Evolutionary conservation across 2,113 vertebrate genomes (phyloP), one percentile per base, ranked within the genome.

Genomic region (Thunnus thynnus): DNA sequence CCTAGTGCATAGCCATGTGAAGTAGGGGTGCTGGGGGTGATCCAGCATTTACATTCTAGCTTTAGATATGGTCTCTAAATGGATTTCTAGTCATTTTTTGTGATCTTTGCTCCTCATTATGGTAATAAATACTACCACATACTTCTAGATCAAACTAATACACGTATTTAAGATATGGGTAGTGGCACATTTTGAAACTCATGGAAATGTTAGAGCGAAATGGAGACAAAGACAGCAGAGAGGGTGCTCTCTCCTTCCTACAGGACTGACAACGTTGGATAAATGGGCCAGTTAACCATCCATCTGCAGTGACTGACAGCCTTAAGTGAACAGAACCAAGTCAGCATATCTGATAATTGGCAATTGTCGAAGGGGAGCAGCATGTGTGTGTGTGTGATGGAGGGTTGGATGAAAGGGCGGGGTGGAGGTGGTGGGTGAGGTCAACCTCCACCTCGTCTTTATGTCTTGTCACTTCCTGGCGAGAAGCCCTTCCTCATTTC

Each of bases 311-410:
- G 83, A 92, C 66, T 81, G 85, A 89, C 84, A 77, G 75, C 51
- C 81, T 80, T 61, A 73, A 81, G 83, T 67, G 83, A 70, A 70
- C 76, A 56, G 20, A 64, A 86, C 66, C 64, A 48, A 77, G 76
- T 87, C 89, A 91, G 84, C 88, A 89, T 65, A 84, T 90, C 87
- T 89, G 57, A 74, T 90, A 91, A 93, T 88, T 88, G 90, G 63
- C 81, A 76, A 77, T 76, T 83, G 77, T 77, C 27, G n/a, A 83
- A 83, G 54, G 30, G 16, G 18, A 66, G 51, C 36, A 14, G 7
- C 25, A 13, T 44, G 13, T 57, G 27, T 60, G 68, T 63, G 65
- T 56, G 72, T 55, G 52, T 7, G 75, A 46, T 61, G 46, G 60
- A 58, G 60, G 64, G 52, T 54, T 50, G 46, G 62, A 55, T 75